phyloP scores from a whole-genome alignment of 2,888 invertebrate genomes.

The Drosophila setosimentum region DNA sequence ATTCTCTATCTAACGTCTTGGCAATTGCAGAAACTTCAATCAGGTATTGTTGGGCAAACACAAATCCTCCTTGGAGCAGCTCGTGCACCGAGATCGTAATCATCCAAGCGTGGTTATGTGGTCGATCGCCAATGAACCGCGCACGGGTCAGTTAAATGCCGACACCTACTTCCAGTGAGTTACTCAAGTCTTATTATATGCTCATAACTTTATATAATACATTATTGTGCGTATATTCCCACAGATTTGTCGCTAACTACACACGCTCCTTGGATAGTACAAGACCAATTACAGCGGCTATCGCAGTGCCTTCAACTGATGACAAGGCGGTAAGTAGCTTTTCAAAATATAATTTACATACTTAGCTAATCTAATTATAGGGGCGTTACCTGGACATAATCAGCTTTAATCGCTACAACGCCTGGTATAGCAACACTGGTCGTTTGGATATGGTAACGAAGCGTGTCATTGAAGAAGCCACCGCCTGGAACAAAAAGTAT shows the following conservation, averaged over 20 bases:
- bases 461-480: conserved; percentile 91
- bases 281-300: conserved; percentile 94
- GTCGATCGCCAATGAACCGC: conserved; percentile 98
- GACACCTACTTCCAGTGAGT: conserved; percentile 92
- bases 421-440: conserved; percentile 96
- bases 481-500: conserved; percentile 91
- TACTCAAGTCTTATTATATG: background rate
- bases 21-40: conserved; percentile 88
- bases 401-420: conserved; percentile 98
- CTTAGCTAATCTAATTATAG: conserved; percentile 84
- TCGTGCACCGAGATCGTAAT: conserved; percentile 96
- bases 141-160: conserved; percentile 89
- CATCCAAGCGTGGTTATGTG: conserved; percentile 98
- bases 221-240: background rate
- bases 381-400: conserved; percentile 94
- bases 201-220: background rate
- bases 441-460: conserved; percentile 90
- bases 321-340: conserved; percentile 88
- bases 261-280: conserved; percentile 92
- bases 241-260: conserved; percentile 90
- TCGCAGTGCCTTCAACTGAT: conserved; percentile 87
- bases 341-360: background rate
- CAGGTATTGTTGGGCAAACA: conserved; percentile 91
- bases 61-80: conserved; percentile 93
- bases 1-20: background rate